These are phyloP conservation scores for Axis porcinus DNA, from an alignment of 2,113 vertebrate species.

Conservation along the genomic window DNA sequence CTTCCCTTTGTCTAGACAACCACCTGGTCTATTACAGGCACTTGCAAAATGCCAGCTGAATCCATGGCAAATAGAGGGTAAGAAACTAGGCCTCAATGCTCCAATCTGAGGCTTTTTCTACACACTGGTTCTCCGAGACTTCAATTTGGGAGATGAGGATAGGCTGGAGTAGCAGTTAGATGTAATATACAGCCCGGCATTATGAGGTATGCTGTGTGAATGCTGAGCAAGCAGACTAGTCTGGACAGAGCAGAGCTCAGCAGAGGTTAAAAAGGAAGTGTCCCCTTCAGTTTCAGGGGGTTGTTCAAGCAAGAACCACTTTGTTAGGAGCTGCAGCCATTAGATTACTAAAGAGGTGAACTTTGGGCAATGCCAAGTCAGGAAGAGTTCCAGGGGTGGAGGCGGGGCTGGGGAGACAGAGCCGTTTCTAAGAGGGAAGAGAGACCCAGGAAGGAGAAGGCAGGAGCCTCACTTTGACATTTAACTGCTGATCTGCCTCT, in stretches of 20 bases:
- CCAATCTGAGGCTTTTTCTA: not conserved
- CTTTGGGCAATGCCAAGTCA: not conserved
- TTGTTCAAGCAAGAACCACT: not conserved
- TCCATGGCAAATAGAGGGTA: not conserved
- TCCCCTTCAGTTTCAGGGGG: not conserved
- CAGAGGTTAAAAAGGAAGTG: not conserved
- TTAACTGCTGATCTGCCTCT: not conserved
- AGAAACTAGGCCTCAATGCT: not conserved
- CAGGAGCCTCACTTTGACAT: not conserved
- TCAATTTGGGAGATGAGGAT: not conserved
- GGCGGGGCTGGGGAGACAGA: fast-evolving
- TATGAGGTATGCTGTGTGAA: not conserved
- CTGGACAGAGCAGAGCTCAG: not conserved
- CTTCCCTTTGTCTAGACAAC: not conserved
- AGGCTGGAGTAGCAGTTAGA: not conserved
- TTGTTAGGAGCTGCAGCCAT: not conserved
- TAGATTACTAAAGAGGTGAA: not conserved
- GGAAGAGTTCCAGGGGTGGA: not conserved
- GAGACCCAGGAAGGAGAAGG: not conserved
- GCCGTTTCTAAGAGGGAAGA: not conserved
- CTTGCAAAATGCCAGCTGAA: not conserved
- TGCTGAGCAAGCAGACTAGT: not conserved
- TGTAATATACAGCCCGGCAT: not conserved
- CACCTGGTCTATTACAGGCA: not conserved
- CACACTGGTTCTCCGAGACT: not conserved